phyloP scores from a whole-genome alignment of 2,113 vertebrate genomes.

The Myiopsitta monachus region DNA sequence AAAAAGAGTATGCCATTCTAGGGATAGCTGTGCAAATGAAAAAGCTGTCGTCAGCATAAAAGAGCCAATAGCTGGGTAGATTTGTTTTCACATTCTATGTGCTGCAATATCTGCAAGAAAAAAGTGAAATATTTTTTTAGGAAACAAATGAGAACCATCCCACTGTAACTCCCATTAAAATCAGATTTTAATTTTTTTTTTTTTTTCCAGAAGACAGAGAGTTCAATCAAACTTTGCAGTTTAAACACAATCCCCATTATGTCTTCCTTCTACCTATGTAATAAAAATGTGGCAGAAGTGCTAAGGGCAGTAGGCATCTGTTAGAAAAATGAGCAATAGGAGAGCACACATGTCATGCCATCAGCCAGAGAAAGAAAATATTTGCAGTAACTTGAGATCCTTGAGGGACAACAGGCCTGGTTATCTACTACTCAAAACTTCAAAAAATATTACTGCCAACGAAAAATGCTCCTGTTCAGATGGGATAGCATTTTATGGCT shows the following conservation, averaged over 20 bases:
- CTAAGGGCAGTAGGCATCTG: not conserved
- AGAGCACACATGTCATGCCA: not conserved
- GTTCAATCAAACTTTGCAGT: not conserved
- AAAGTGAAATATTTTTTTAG: constrained; percentile 46
- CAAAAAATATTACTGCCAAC: not conserved
- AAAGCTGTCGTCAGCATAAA: not conserved
- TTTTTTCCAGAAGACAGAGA: not conserved
- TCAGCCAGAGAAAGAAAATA: constrained; percentile 6
- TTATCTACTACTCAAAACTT: not conserved
- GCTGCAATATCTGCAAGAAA: constrained; percentile 15
- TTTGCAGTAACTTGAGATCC: not conserved
- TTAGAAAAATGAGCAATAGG: constrained; percentile 14
- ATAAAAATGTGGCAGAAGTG: not conserved
- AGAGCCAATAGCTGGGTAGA: not conserved
- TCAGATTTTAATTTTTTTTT: not conserved
- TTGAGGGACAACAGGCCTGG: not conserved
- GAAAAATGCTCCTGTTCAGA: not conserved
- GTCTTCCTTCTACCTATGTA: not conserved
- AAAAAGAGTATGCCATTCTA: not conserved
- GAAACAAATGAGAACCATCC: constrained; percentile 7
- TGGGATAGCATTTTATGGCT: not conserved
- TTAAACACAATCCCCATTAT: constrained; percentile 2
- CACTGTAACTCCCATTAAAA: not conserved
- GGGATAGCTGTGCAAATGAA: not conserved
- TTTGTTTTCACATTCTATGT: constrained; percentile 16